Evolutionary conservation across 2,888 invertebrate genomes (phyloP).

Genomic region (Brenthis daphne): DNA sequence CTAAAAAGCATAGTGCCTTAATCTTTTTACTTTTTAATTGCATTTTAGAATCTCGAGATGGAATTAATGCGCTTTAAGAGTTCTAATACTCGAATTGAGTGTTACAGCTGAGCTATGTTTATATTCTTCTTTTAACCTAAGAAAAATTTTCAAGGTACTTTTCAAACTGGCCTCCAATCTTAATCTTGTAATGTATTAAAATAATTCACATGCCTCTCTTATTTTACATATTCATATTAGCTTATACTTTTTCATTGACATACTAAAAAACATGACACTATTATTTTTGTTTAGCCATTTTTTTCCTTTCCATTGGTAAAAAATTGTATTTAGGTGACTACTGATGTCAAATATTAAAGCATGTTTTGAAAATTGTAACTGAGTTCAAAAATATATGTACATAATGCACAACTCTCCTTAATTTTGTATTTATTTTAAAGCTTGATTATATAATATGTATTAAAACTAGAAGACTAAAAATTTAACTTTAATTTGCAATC

Average conservation of each 20-base stretch:
- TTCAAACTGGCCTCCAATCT: constrained; percentile 49
- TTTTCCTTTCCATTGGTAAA: constrained; percentile 32
- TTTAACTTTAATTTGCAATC: constrained; percentile 53
- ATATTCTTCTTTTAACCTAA: constrained; percentile 41
- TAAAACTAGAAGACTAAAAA: constrained; percentile 21
- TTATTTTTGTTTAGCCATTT: constrained; percentile 44
- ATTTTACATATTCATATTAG: constrained; percentile 44
- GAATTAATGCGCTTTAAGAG: constrained; percentile 48
- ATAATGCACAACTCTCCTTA: constrained; percentile 65
- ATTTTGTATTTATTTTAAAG: constrained; percentile 13
- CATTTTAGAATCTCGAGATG: constrained; percentile 58
- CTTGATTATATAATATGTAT: not conserved
- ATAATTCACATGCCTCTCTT: constrained; percentile 52
- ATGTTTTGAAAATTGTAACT: constrained; percentile 49
- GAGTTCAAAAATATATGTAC: constrained; percentile 36
- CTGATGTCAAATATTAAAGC: constrained; percentile 54
- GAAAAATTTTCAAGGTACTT: constrained; percentile 38
- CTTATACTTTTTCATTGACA: constrained; percentile 1
- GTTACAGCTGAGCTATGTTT: constrained; percentile 64
- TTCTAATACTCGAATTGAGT: constrained; percentile 58
- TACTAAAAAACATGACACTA: constrained; percentile 1
- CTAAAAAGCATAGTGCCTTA: constrained; percentile 61
- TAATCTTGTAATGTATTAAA: constrained; percentile 76
- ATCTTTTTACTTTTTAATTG: constrained; percentile 61
- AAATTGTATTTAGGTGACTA: constrained; percentile 45